Evolutionary conservation across 1,140 invertebrate species (phyloP).

Genomic region (Saccostrea echinata): DNA sequence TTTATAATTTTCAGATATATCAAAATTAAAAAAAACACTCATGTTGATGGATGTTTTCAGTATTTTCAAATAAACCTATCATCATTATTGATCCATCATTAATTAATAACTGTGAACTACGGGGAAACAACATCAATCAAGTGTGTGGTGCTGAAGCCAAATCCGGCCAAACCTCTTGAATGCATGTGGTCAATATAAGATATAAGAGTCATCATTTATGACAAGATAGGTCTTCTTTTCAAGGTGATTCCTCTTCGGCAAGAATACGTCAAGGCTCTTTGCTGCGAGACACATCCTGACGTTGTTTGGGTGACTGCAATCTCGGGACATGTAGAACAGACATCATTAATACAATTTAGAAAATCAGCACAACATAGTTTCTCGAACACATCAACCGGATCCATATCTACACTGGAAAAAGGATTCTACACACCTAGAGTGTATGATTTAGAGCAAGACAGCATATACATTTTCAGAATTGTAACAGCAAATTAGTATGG

Average conservation of each 20-base stretch:
- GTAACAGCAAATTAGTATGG: not conserved
- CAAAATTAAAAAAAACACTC: too few relatives aligned
- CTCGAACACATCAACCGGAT: not conserved
- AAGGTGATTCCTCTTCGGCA: not conserved
- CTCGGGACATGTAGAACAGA: not conserved
- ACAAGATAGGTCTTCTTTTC: not conserved
- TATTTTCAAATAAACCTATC: too few relatives aligned
- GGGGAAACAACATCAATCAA: not conserved
- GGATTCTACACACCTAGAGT: not conserved
- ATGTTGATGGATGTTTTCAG: too few relatives aligned
- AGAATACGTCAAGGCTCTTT: not conserved
- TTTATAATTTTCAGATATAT: too few relatives aligned
- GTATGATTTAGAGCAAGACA: not conserved
- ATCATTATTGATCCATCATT: not conserved
- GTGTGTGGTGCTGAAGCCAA: not conserved
- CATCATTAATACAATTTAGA: not conserved
- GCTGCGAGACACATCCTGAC: not conserved
- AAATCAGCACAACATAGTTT: not conserved
- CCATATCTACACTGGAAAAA: not conserved
- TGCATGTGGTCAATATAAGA: not conserved
- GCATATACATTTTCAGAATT: not conserved
- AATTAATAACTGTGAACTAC: not conserved
- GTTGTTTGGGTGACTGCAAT: not conserved
- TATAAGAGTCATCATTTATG: not conserved
- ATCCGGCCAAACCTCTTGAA: not conserved